Percentiles rank a stretch among this genome's conserved stretches.
phyloP scores from a whole-genome alignment of 2,797 vertebrate genomes.

The Huso huso region DNA sequence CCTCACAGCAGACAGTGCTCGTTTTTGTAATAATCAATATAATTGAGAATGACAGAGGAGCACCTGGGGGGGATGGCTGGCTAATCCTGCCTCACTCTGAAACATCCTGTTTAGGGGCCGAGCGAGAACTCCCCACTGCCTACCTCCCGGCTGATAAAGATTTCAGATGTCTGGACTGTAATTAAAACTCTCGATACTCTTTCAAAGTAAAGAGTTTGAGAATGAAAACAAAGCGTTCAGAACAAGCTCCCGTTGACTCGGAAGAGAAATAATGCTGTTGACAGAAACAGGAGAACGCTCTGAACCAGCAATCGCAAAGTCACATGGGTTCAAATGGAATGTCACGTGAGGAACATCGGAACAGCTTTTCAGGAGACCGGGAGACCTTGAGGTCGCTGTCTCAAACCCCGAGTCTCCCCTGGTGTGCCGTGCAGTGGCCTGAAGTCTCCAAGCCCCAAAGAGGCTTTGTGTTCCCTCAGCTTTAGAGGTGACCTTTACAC shows the following conservation, averaged over 20 bases:
- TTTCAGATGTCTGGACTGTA: slow-evolving; percentile 56
- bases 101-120: slow-evolving; percentile 28
- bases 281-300: slow-evolving; percentile 21
- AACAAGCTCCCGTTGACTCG: slow-evolving; percentile 43
- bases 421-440: slow-evolving; percentile 33
- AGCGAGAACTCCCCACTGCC: slow-evolving; percentile 25
- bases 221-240: slow-evolving; percentile 27
- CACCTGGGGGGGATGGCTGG: slow-evolving; percentile 34
- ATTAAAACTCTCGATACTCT: slow-evolving; percentile 31
- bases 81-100: slow-evolving; percentile 43
- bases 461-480: slow-evolving; percentile 18
- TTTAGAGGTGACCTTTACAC: neutral
- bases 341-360: neutral
- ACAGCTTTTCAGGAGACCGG: too few relatives aligned
- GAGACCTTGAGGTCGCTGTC: too few relatives aligned
- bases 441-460: slow-evolving; percentile 37
- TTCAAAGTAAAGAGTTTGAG: slow-evolving; percentile 33
- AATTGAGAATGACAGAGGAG: slow-evolving; percentile 49
- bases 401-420: neutral
- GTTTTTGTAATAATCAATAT: slow-evolving; percentile 48
- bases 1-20: slow-evolving; percentile 29
- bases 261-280: slow-evolving; percentile 31
- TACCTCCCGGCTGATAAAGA: slow-evolving; percentile 46
- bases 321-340: slow-evolving; percentile 34
- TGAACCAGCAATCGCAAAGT: slow-evolving; percentile 44